phyloP scores from a whole-genome alignment of 2,797 vertebrate species.

The Euphonia xanthogaster region DNA sequence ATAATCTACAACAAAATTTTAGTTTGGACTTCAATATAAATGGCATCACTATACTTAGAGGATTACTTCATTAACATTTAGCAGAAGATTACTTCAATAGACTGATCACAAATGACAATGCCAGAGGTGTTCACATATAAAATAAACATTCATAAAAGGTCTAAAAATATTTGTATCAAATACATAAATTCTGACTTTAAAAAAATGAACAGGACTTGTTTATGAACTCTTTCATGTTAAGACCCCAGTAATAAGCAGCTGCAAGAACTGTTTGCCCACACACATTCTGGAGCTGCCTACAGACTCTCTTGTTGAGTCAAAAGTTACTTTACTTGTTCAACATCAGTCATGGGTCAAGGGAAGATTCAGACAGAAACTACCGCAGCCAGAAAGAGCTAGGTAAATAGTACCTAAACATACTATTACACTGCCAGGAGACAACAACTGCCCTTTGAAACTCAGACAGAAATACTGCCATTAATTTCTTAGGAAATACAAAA shows the following conservation, averaged over 20 bases:
- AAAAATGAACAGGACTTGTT: background rate
- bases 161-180: background rate
- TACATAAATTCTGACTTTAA: background rate
- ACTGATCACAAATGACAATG: background rate
- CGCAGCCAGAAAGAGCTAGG: background rate
- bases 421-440: background rate
- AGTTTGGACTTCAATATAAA: background rate
- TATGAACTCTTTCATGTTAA: background rate
- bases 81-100: background rate
- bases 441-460: background rate
- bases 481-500: background rate
- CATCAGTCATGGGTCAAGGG: background rate
- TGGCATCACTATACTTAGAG: background rate
- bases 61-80: background rate
- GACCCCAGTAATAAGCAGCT: conserved; percentile 11
- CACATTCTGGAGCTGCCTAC: conserved; percentile 58
- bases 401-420: background rate
- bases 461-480: background rate
- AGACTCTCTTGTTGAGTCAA: background rate
- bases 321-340: conserved; percentile 18
- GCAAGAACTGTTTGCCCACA: conserved; percentile 50
- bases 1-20: background rate
- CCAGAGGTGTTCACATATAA: background rate
- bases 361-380: background rate
- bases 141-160: background rate